These are phyloP conservation scores for Ctenodactylus gundi DNA, from an alignment of 2,113 vertebrate genomes.

Conservation along the genomic window DNA sequence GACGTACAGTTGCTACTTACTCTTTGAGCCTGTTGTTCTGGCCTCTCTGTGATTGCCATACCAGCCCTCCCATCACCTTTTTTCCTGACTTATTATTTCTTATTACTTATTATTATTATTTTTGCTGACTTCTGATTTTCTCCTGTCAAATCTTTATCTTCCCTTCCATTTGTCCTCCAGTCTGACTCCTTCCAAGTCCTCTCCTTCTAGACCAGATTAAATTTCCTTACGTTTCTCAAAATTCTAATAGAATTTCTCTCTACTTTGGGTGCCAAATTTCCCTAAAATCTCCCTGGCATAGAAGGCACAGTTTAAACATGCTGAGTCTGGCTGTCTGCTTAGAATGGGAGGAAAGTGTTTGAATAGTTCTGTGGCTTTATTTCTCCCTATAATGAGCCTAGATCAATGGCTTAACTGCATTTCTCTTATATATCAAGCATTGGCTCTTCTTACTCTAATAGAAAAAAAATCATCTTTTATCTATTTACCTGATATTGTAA, in stretches of 20 bases:
- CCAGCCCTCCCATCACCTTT: background rate
- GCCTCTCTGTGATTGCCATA: rapidly evolving
- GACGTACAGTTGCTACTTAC: background rate
- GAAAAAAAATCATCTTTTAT: background rate
- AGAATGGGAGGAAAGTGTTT: background rate
- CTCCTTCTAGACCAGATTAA: background rate
- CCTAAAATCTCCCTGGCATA: background rate
- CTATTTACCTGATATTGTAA: background rate
- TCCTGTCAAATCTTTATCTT: background rate
- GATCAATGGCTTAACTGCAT: background rate
- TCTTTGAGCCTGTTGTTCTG: background rate
- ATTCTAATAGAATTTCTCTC: background rate
- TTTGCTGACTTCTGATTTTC: background rate
- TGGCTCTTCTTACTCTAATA: background rate
- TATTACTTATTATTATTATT: too few species aligned
- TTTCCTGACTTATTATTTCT: background rate
- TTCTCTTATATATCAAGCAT: background rate
- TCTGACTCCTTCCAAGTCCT: background rate
- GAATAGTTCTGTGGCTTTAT: background rate
- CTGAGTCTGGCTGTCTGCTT: background rate
- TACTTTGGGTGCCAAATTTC: background rate
- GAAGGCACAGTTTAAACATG: background rate
- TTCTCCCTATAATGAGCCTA: background rate
- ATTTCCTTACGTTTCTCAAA: background rate
- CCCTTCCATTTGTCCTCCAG: background rate